These are phyloP conservation scores for Oenanthe melanoleuca DNA, from an alignment of 2,113 vertebrate species.

Conservation along the genomic window DNA sequence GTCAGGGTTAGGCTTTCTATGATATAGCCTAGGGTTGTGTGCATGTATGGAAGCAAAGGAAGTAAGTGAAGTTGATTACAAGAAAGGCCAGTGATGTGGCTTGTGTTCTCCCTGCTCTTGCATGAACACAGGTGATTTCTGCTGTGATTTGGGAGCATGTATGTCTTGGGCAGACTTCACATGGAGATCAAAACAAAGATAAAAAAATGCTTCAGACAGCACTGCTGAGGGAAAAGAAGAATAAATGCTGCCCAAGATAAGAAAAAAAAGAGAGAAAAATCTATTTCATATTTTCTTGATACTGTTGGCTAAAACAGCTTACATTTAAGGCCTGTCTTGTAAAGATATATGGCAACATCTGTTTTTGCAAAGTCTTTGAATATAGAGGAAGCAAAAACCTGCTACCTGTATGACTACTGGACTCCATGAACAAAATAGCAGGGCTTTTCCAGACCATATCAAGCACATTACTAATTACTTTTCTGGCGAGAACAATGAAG, in stretches of 20 bases:
- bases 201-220: background rate
- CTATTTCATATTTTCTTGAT: background rate
- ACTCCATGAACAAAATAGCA: background rate
- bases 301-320: background rate
- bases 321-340: constrained; percentile 2
- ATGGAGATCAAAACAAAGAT: background rate
- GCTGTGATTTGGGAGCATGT: background rate
- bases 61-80: background rate
- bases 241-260: background rate
- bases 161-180: background rate
- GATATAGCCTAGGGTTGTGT: background rate
- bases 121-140: background rate
- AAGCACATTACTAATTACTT: background rate
- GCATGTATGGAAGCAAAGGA: background rate
- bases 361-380: background rate
- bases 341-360: background rate
- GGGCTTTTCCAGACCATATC: background rate
- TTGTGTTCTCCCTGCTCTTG: background rate
- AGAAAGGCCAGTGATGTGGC: background rate
- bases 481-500: background rate
- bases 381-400: background rate
- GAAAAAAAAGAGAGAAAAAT: background rate
- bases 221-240: background rate
- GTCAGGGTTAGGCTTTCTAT: background rate
- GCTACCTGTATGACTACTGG: background rate